Percentiles rank a stretch among this genome's conserved stretches.
Conservation (phyloP, 2,888 invertebrate genomes). For the Hermodice carunculata region DNA sequence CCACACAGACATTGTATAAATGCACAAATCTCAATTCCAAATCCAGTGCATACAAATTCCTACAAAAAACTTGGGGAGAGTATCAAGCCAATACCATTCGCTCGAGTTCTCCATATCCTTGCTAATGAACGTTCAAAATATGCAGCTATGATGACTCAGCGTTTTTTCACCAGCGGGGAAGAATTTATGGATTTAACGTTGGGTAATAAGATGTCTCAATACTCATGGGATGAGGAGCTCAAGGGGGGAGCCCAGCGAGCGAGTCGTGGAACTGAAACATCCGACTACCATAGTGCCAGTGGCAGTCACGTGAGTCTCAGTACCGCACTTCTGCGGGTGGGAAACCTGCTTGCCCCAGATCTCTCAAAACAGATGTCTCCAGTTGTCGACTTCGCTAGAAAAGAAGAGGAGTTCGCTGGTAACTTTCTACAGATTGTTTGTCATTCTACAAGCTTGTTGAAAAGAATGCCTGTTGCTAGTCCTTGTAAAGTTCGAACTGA, state of each 20-base stretch:
- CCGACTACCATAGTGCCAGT: slow-evolving; percentile 54
- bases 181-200: slow-evolving; percentile 55
- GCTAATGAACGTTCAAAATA: slow-evolving; percentile 63
- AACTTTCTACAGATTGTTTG: slow-evolving; percentile 65
- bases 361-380: slow-evolving; percentile 57
- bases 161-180: slow-evolving; percentile 60
- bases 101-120: slow-evolving; percentile 58
- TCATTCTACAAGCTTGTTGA: slow-evolving; percentile 63
- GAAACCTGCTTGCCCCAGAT: slow-evolving; percentile 59
- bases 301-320: slow-evolving; percentile 7
- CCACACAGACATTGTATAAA: background rate
- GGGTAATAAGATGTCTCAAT: slow-evolving; percentile 48
- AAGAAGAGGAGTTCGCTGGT: slow-evolving; percentile 64
- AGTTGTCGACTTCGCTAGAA: slow-evolving; percentile 56
- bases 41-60: too few species aligned
- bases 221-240: slow-evolving; percentile 45
- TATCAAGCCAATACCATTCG: slow-evolving; percentile 55
- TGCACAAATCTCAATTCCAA: background rate
- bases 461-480: too few species aligned
- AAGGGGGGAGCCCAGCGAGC: slow-evolving; percentile 1
- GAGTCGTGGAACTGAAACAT: slow-evolving; percentile 39
- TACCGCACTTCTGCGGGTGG: slow-evolving; percentile 45
- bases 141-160: slow-evolving; percentile 61
- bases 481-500: too few species aligned
- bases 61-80: slow-evolving; percentile 19